Evolutionary conservation across 2,888 invertebrate species (phyloP), one percentile per base, ranked within the genome.

Genomic region (Tachina grossa): DNA sequence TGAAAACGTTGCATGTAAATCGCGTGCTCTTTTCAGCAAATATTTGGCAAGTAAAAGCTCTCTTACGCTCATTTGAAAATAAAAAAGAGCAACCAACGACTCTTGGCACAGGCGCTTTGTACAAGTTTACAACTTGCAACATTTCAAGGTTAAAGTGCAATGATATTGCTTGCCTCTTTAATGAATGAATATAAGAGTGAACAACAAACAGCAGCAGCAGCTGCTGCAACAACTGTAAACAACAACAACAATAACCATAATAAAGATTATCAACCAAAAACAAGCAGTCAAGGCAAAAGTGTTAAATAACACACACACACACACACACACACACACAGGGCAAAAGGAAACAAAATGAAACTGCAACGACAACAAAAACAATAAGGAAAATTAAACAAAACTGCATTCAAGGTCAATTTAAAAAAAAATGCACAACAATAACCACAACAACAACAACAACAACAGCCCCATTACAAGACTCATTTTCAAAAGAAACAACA

Each of bases 71-170:
- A 65, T 2, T 16, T 45, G 45, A 45, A 71, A 57, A 22, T 22
- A 22, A 22, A 14, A 1, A 57, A 57, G 14, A 71, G 19, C 10
- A 14, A 6, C 0, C 31, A 31, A 6, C 3, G 49, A 66, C 86
- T 87, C 86, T 81, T 74, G 72, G 85, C 86, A 68, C 89, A 88
- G 87, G 89, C 89, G 89, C 88, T 68, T 10, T 43, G 43, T 0
- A 8, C 57, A 63, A 63, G 57, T 81, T 76, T 76, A 82, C 69
- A 66, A 85, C 47, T 31, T 81, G 84, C 84, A 87, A 87, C 74
- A 80, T 88, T 92, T 92, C 92, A 92, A 92, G 92, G 92, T 92
- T 92, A 92, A 92, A 92, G 92, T 92, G 92, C 92, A 92, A 91
- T 90, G 92, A 89, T 92, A 91, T 6, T 31, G 31, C 31, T 6